Evolutionary conservation across 2,888 invertebrate species (phyloP).

Genomic region (Clepsis dumicolana): DNA sequence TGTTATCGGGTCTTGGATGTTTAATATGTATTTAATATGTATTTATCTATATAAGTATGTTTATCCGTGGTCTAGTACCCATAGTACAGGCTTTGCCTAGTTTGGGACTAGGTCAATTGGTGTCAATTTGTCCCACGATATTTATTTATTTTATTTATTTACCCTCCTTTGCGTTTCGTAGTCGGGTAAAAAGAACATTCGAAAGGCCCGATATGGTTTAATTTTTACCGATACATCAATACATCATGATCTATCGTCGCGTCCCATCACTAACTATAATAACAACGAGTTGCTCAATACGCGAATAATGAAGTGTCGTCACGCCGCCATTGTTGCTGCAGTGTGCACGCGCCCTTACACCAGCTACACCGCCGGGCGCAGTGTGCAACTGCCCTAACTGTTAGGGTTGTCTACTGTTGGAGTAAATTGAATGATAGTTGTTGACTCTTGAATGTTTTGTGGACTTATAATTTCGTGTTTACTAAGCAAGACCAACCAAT

Average conservation of each 20-base stretch:
- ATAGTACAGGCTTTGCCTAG: too few species aligned
- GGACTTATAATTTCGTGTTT: too few species aligned
- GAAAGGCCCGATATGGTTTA: background rate
- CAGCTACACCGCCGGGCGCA: background rate
- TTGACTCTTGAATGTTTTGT: too few species aligned
- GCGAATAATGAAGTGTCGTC: conserved; percentile 81
- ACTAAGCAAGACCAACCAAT: too few species aligned
- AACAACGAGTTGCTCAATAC: conserved; percentile 64
- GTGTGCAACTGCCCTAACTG: conserved; percentile 6
- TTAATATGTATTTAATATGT: too few species aligned
- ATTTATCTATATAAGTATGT: too few species aligned
- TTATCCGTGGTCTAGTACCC: too few species aligned
- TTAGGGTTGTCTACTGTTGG: conserved; percentile 19
- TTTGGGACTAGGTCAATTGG: too few species aligned
- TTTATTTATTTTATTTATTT: too few species aligned
- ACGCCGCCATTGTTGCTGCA: conserved; percentile 57
- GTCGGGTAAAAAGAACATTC: background rate
- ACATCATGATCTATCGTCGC: background rate
- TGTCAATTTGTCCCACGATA: too few species aligned
- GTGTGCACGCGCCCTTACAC: conserved; percentile 57
- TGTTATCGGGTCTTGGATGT: too few species aligned
- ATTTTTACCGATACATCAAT: background rate
- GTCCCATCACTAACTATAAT: conserved; percentile 53
- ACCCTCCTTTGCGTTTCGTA: too few species aligned
- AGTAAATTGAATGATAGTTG: background rate